A percentile compares a stretch with the other conserved stretches of the same genome.
These are phyloP conservation scores for Cossypha niveicapilla DNA, from an alignment of 2,797 vertebrate genomes.

Conservation along the genomic window DNA sequence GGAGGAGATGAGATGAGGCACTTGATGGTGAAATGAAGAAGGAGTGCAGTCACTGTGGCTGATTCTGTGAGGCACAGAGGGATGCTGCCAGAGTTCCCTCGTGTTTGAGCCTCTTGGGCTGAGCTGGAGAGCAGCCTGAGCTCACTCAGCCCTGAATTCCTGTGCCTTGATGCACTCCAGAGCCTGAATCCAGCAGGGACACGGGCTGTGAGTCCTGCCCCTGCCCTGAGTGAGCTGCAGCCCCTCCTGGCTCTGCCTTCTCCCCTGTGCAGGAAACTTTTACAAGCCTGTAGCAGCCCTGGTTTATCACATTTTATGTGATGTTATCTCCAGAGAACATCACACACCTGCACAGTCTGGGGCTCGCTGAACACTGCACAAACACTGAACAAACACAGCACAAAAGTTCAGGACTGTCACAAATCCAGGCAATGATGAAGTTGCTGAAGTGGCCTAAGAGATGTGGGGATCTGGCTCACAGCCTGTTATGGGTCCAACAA, in stretches of 20 bases:
- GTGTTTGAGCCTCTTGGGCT: not conserved
- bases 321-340: not conserved
- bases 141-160: not conserved
- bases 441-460: not conserved
- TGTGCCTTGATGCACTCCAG: not conserved
- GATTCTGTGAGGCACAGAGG: not conserved
- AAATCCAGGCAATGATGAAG: not conserved
- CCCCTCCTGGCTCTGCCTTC: not conserved
- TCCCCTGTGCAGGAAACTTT: not conserved
- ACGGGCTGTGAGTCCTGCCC: accelerated
- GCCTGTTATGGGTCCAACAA: accelerated
- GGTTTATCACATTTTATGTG: accelerated
- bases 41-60: not conserved
- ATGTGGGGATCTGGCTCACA: not conserved
- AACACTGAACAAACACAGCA: not conserved
- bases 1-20: not conserved
- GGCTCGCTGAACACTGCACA: not conserved
- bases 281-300: not conserved
- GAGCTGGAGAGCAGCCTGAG: not conserved
- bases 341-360: accelerated
- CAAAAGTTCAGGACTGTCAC: not conserved
- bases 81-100: not conserved
- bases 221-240: not conserved
- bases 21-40: not conserved
- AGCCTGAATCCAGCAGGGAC: not conserved